These are phyloP conservation scores for Peromyscus leucopus DNA, from an alignment of 2,113 vertebrate species.

Conservation along the genomic window DNA sequence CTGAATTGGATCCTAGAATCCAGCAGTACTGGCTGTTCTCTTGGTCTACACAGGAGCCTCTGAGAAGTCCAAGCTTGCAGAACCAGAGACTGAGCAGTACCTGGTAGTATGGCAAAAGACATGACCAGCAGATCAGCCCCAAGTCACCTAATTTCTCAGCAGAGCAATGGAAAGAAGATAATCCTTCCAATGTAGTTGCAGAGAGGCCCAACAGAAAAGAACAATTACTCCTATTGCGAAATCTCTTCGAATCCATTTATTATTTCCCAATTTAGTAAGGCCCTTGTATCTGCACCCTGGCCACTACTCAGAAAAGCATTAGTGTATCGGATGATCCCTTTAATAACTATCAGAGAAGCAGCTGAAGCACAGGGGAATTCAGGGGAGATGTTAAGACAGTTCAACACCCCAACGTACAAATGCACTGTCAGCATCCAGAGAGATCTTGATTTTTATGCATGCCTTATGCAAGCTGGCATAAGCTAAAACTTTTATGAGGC, in stretches of 20 bases:
- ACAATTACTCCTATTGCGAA: neutral
- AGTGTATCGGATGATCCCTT: neutral
- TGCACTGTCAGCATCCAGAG: neutral
- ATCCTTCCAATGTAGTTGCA: neutral
- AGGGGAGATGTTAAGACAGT: neutral
- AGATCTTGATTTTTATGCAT: neutral
- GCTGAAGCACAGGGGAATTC: neutral
- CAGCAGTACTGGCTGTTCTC: neutral
- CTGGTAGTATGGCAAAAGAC: neutral
- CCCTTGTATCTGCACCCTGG: neutral
- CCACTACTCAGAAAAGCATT: neutral
- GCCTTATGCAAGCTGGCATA: neutral
- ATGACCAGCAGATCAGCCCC: neutral
- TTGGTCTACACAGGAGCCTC: neutral
- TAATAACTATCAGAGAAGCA: neutral
- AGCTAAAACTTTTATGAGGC: conserved; percentile 36
- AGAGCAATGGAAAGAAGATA: neutral
- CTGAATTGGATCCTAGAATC: neutral
- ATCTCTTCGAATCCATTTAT: neutral
- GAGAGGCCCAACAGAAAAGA: neutral
- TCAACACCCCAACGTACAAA: neutral
- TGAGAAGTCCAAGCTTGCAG: neutral
- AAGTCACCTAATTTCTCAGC: neutral
- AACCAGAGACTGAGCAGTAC: neutral
- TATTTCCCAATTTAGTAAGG: neutral